Conservation (phyloP, 2,888 invertebrate species). For the Aphidius colemani region DNA sequence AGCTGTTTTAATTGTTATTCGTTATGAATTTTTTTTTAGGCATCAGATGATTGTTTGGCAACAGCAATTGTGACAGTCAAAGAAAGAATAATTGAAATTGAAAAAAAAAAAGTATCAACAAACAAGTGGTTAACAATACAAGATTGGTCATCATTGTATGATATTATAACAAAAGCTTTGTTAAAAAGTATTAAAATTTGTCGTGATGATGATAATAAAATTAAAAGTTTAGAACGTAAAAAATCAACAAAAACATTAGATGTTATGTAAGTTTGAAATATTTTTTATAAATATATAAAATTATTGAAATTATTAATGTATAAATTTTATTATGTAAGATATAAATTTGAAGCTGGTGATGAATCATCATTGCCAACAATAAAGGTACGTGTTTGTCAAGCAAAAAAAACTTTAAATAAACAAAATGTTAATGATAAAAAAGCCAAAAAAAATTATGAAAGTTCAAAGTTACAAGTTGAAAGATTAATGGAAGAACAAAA, state of each 20-base stretch:
- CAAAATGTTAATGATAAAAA: not conserved
- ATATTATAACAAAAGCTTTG: slow-evolving; percentile 44
- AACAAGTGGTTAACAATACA: slow-evolving; percentile 50
- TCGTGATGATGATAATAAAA: slow-evolving; percentile 17
- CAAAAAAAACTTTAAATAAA: slow-evolving; percentile 31
- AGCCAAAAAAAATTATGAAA: not conserved
- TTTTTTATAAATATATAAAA: not conserved
- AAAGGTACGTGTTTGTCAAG: slow-evolving; percentile 43
- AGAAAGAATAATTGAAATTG: slow-evolving; percentile 45
- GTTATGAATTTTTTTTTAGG: slow-evolving; percentile 30
- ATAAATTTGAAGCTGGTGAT: too few species aligned
- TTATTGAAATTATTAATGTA: not conserved
- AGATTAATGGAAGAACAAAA: slow-evolving; percentile 15
- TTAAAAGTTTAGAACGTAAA: slow-evolving; percentile 31
- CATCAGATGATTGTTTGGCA: slow-evolving; percentile 44
- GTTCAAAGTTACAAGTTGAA: slow-evolving; percentile 26
- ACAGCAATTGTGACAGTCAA: slow-evolving; percentile 49
- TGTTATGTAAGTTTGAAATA: slow-evolving; percentile 41
- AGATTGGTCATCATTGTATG: slow-evolving; percentile 47
- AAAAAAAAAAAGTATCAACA: slow-evolving; percentile 42
- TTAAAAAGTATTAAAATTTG: slow-evolving; percentile 36
- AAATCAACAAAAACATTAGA: slow-evolving; percentile 46
- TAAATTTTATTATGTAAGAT: not conserved
- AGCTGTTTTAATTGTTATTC: slow-evolving; percentile 37
- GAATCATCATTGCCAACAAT: slow-evolving; percentile 43